phyloP scores from a whole-genome alignment of 2,888 invertebrate genomes.

The Automeris io region DNA sequence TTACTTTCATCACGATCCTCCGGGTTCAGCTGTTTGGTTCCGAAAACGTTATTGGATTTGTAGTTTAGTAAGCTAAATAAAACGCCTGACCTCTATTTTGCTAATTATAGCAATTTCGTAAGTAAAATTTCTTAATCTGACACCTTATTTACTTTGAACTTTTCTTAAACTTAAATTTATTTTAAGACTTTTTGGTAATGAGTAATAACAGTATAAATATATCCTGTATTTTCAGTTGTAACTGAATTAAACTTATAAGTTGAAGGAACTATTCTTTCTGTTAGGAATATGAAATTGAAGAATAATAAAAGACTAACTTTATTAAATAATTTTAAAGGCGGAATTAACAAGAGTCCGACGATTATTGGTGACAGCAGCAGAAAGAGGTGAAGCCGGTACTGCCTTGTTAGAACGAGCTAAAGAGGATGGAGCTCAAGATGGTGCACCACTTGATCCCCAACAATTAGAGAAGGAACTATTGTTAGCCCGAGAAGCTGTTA shows the following conservation, averaged over 20 bases:
- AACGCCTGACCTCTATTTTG: too few species aligned
- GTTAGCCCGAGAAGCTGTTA: conserved; percentile 87
- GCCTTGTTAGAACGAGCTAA: conserved; percentile 75
- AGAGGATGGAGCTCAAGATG: conserved; percentile 65
- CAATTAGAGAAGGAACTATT: conserved; percentile 84
- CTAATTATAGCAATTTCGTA: too few species aligned
- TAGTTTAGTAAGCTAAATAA: conserved; percentile 1
- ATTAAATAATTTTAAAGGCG: conserved; percentile 57
- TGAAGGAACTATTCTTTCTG: too few species aligned
- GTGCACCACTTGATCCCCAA: conserved; percentile 73
- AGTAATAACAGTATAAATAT: too few species aligned
- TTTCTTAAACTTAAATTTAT: neutral
- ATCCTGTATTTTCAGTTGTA: too few species aligned
- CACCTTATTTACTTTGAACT: neutral
- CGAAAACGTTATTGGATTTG: conserved; percentile 7
- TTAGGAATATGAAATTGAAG: neutral
- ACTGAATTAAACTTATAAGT: too few species aligned
- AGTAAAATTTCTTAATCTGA: neutral
- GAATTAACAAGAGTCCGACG: conserved; percentile 83
- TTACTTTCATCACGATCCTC: conserved; percentile 18
- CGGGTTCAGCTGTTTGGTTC: conserved; percentile 1
- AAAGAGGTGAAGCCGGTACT: conserved; percentile 73
- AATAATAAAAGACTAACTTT: neutral
- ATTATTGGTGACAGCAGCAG: conserved; percentile 80
- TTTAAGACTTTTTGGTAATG: neutral